Conservation (phyloP, 2,797 vertebrate species). For the Diplodus sargus region DNA sequence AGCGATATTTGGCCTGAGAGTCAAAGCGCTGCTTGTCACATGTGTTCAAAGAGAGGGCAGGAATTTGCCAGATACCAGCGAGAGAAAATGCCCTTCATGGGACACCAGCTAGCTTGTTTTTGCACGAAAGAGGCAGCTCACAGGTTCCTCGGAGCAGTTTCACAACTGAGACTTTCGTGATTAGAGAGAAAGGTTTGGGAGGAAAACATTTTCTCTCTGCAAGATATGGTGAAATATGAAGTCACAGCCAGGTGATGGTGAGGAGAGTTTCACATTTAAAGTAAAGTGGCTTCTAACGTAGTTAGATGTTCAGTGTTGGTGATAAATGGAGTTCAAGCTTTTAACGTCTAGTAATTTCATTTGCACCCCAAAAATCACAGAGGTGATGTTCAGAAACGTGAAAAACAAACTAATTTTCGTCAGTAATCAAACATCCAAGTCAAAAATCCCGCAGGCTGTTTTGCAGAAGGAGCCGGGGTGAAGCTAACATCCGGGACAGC, state of each 20-base stretch:
- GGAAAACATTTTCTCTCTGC: neutral
- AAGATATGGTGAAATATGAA: conserved; percentile 3
- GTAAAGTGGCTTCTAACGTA: no score
- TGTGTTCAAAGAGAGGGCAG: conserved; percentile 72
- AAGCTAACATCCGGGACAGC: no score
- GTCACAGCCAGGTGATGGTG: conserved; percentile 1
- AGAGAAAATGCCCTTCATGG: conserved; percentile 63
- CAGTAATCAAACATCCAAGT: no score
- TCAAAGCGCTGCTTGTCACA: conserved; percentile 78
- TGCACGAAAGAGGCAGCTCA: conserved; percentile 29
- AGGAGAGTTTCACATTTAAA: no score
- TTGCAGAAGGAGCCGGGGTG: no score
- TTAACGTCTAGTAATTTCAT: no score
- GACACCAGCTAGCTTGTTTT: conserved; percentile 63
- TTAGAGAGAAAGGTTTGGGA: conserved; percentile 5
- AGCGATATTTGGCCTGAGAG: conserved; percentile 70
- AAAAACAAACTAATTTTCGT: no score
- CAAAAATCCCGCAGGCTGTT: no score
- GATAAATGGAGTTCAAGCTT: no score
- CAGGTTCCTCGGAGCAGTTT: neutral
- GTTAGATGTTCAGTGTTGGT: no score
- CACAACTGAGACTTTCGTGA: neutral
- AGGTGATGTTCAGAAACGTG: no score
- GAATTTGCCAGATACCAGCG: conserved; percentile 70
- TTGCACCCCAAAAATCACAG: no score